Base-by-base conservation (phyloP, 2,888 invertebrate species). In the Oeneis ivallda region DNA sequence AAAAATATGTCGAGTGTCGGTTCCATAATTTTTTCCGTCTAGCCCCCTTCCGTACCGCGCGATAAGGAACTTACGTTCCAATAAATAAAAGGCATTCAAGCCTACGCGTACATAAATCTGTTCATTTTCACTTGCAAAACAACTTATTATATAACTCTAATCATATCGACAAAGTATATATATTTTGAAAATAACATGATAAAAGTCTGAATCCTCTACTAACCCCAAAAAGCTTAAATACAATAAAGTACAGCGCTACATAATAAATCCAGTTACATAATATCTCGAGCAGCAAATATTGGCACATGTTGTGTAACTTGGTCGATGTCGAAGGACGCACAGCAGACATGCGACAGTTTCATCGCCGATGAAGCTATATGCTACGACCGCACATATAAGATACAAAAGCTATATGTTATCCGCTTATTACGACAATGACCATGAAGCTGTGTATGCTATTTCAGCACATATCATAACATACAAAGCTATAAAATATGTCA, bases 251-350 rank as follows among this genome's bases (percentile, higher is more conserved):
- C 54, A 56, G 26, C 13, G 19, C 19, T 11, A 19, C 19, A 11
- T 19, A 54, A 19, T 17, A 56, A 41, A 39, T 19, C 11, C 56
- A 41, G 39, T 56, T 0, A 41, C 19, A 50, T 50, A 50, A 11
- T 26, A 11, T 50, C 19, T 41, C 10, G 41, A 39, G 8, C 19
- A 41, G 41, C 11, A 56, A 56, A 56, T 56, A 41, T 56, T 39
- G 39, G 17, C 39, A 39, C 19, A 56, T 19, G 39, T 56, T 56
- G 17, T 41, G 39, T 56, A 56, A 56, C 11, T 54, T 39, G 41
- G 17, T 19, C 1, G 19, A 41, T 13, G 13, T 15, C 4, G 41
- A 41, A 56, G 39, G 56, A 56, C 56, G 7, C 13, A 37, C 37
- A 11, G 17, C 4, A 41, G 54, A 13, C 39, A 13, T 15, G 7